phyloP scores from a whole-genome alignment of 2,113 vertebrate species.

The Spheniscus mendiculus region DNA sequence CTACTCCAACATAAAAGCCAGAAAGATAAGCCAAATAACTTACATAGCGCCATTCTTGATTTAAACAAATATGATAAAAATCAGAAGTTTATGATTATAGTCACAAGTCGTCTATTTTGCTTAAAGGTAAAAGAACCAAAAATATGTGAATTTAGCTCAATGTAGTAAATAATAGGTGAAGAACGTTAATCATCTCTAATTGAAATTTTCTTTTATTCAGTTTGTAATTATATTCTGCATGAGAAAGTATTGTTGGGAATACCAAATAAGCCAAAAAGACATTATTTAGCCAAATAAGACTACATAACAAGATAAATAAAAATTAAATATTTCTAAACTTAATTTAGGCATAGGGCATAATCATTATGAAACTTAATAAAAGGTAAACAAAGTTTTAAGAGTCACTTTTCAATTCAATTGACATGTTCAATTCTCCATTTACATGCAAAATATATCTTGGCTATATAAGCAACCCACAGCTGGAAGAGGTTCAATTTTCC shows the following conservation, averaged over 20 bases:
- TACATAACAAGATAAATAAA: not conserved
- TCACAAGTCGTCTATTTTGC: not conserved
- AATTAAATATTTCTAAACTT: conserved; percentile 3
- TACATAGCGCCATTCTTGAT: not conserved
- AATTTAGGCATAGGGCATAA: not conserved
- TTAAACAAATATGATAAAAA: not conserved
- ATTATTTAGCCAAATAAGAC: not conserved
- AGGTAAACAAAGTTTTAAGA: conserved; percentile 17
- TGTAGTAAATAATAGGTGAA: not conserved
- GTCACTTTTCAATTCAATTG: conserved; percentile 27
- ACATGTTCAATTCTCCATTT: not conserved
- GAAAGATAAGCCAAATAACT: not conserved
- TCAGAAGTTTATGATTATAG: not conserved
- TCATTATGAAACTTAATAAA: conserved; percentile 1
- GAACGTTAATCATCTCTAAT: not conserved
- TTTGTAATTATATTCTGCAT: not conserved
- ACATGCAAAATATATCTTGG: not conserved
- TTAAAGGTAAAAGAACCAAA: not conserved
- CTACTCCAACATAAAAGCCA: not conserved
- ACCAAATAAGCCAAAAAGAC: not conserved
- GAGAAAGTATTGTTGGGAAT: not conserved
- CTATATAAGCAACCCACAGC: not conserved
- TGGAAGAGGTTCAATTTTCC: conserved; percentile 22
- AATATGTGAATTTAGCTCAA: not conserved
- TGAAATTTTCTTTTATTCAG: not conserved